These are phyloP conservation scores for Tetranychus truncatus DNA, from an alignment of 2,888 invertebrate species.

Conservation along the genomic window DNA sequence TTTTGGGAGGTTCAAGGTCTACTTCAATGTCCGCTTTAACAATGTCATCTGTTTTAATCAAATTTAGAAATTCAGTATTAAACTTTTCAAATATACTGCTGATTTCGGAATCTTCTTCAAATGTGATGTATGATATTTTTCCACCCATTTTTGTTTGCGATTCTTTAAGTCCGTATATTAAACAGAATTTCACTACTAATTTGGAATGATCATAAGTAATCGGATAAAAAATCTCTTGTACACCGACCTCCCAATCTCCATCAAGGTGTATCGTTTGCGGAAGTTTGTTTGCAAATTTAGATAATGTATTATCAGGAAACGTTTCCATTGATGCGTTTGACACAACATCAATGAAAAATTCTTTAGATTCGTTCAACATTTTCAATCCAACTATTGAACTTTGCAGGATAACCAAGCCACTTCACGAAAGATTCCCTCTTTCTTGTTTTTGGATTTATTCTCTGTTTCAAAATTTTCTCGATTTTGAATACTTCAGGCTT, in stretches of 20 bases:
- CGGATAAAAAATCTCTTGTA: background rate
- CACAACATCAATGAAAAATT: background rate
- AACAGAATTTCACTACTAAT: background rate
- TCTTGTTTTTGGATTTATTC: background rate
- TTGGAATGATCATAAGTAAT: background rate
- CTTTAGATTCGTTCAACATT: background rate
- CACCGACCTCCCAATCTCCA: background rate
- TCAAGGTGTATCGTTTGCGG: background rate
- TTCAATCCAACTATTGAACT: constrained; percentile 5
- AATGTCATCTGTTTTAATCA: background rate
- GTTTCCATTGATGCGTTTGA: background rate
- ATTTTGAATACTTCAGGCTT: background rate
- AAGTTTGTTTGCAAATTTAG: background rate
- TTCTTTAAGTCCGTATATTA: background rate
- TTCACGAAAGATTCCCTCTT: background rate
- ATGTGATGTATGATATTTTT: background rate
- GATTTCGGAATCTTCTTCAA: background rate
- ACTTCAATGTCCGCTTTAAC: too few species aligned
- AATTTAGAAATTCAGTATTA: background rate
- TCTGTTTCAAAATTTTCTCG: background rate
- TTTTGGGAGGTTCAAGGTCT: background rate
- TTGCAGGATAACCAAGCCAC: background rate
- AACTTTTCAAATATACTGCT: background rate
- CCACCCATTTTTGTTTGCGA: background rate
- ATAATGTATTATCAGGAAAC: background rate